Percentiles rank a stretch among this genome's conserved stretches.
These are phyloP conservation scores for Trialeurodes vaporariorum DNA, from an alignment of 1,140 invertebrate species.

Conservation along the genomic window DNA sequence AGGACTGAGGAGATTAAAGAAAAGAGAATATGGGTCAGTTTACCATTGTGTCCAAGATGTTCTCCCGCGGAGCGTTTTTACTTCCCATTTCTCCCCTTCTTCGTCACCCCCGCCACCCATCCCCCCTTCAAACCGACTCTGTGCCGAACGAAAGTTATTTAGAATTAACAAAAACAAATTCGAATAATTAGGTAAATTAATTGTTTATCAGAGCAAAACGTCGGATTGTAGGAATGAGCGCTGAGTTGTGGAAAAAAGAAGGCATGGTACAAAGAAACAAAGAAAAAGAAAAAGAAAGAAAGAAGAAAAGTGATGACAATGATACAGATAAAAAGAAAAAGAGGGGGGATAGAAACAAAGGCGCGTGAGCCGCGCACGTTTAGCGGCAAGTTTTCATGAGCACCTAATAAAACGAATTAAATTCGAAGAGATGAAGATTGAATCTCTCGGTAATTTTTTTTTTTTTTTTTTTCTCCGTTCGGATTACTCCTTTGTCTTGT, in stretches of 20 bases:
- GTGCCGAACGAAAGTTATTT: too few species aligned
- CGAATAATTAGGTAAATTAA: neutral
- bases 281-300: neutral
- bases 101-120: too few species aligned
- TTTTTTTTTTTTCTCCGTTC: too few species aligned
- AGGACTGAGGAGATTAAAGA: neutral
- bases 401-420: too few species aligned
- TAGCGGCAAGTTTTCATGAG: too few species aligned
- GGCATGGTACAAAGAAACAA: too few species aligned
- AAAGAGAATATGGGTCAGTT: neutral
- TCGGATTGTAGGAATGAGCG: neutral
- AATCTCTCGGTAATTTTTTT: too few species aligned
- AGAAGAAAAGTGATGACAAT: constrained; percentile 5
- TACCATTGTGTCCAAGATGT: neutral
- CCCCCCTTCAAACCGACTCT: too few species aligned
- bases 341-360: neutral
- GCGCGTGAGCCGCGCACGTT: too few species aligned
- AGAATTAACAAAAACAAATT: neutral
- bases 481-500: too few species aligned
- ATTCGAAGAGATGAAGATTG: too few species aligned
- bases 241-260: neutral
- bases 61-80: neutral
- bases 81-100: too few species aligned
- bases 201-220: neutral
- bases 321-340: neutral